phyloP scores from a whole-genome alignment of 1,140 invertebrate genomes.

The Sinonovacula constricta region DNA sequence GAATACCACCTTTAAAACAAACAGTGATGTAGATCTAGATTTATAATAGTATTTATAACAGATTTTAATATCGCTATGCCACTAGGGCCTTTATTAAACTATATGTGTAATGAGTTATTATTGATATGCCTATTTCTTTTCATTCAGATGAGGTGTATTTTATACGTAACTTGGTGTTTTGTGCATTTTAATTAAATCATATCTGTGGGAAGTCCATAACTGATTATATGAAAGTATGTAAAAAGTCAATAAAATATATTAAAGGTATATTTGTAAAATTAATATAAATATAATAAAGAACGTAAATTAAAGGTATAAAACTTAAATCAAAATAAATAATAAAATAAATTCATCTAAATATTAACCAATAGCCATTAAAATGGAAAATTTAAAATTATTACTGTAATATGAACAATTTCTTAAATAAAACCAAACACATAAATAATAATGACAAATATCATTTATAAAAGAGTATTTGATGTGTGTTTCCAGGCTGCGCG shows the following conservation, averaged over 20 bases:
- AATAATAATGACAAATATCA: neutral
- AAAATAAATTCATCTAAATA: too few species aligned
- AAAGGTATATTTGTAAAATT: neutral
- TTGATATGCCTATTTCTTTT: too few species aligned
- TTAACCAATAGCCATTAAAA: neutral
- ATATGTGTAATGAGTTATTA: too few species aligned
- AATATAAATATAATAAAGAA: neutral
- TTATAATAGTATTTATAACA: too few species aligned
- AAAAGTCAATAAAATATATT: neutral
- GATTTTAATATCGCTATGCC: too few species aligned
- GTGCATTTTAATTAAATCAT: neutral
- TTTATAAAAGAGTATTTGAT: neutral
- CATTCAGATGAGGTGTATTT: neutral
- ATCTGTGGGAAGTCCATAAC: neutral
- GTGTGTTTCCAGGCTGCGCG: constrained; percentile 13
- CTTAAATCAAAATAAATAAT: neutral
- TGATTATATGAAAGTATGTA: neutral
- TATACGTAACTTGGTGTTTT: neutral
- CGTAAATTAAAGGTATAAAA: neutral
- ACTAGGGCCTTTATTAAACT: too few species aligned
- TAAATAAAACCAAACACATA: neutral
- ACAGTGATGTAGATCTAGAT: too few species aligned
- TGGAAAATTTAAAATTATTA: neutral
- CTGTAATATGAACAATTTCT: neutral
- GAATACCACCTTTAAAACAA: too few species aligned